Base-by-base conservation (phyloP, 2,797 vertebrate species). In the Bryconaethiops microstoma region DNA sequence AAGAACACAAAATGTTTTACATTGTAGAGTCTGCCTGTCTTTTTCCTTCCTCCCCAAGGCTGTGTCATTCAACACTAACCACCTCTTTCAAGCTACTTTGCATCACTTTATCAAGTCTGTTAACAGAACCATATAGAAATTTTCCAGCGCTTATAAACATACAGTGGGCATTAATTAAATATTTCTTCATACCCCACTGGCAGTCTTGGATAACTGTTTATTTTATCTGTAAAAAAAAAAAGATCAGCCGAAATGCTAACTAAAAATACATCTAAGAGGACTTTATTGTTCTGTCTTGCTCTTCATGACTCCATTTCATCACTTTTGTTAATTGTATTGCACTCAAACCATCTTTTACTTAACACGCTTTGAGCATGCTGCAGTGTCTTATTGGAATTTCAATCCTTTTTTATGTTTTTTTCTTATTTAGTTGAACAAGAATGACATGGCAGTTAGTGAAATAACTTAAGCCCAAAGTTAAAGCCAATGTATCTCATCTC, bases 81-180 rank as follows among this genome's bases (percentile, higher is more conserved):
- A 35, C 50, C 1, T 59, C 55, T 57, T 73, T 77, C 59, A 59
- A 65, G 35, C 40, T 79, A 75, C 13, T 55, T 75, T 82, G 21
- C n/a, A 16, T 14, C 42, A 21, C 40, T 48, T 48, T 0, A 67
- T n/a, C 5, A 35, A 80, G 17, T 60, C 25, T 60, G 7, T 60
- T 35, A 39, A 64, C 13, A 54, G 52, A 59, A 5, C 5, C 54
- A 17, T 16, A 1, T 54, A 14, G 14, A 5, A 54, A n/a, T 48
- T 48, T 48, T 48, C 45, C 12, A 48, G 45, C 12, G 7, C 45
- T 9, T 8, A 8, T 48, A n/a, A 59, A 12, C 10, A 12, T 21
- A 59, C 7, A 21, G 9, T 68, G 42, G 40, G 45, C 40, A 40
- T 12, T 1, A 42, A 21, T 3, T 1, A 48, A 12, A 48, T 48